These are phyloP conservation scores for Limonius californicus DNA, from an alignment of 1,140 invertebrate genomes.

Conservation along the genomic window DNA sequence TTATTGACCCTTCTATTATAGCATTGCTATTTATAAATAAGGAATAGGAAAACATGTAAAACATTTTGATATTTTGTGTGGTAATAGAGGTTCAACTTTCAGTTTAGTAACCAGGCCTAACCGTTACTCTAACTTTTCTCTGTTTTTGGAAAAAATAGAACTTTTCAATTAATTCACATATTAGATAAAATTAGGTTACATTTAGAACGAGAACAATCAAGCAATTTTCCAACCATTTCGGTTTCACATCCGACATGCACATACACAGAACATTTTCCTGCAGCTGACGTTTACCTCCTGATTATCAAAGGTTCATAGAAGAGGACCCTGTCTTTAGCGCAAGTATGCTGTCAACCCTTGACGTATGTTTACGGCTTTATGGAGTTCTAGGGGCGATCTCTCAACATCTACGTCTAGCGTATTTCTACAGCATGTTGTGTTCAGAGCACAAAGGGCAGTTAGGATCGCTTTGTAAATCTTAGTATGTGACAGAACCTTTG, in stretches of 20 bases:
- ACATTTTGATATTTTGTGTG: no score
- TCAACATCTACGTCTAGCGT: background rate
- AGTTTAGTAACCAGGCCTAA: no score
- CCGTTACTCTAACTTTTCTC: background rate
- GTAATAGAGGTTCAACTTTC: no score
- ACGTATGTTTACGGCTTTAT: constrained; percentile 9
- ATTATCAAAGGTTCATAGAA: background rate
- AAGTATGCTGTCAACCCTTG: constrained; percentile 2
- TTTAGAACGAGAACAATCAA: no score
- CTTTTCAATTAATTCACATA: no score
- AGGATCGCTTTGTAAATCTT: background rate
- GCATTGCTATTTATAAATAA: background rate
- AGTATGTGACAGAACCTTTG: background rate
- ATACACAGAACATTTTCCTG: no score
- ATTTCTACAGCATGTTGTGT: background rate
- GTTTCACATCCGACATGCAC: no score
- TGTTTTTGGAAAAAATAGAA: background rate
- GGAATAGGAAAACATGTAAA: background rate
- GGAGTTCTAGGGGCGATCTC: background rate
- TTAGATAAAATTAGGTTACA: no score
- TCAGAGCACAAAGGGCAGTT: background rate
- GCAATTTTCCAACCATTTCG: no score
- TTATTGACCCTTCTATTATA: background rate
- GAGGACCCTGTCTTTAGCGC: background rate
- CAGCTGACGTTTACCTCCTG: background rate